These are phyloP conservation scores for Geothlypis trichas DNA, from an alignment of 2,113 vertebrate genomes.

Conservation along the genomic window DNA sequence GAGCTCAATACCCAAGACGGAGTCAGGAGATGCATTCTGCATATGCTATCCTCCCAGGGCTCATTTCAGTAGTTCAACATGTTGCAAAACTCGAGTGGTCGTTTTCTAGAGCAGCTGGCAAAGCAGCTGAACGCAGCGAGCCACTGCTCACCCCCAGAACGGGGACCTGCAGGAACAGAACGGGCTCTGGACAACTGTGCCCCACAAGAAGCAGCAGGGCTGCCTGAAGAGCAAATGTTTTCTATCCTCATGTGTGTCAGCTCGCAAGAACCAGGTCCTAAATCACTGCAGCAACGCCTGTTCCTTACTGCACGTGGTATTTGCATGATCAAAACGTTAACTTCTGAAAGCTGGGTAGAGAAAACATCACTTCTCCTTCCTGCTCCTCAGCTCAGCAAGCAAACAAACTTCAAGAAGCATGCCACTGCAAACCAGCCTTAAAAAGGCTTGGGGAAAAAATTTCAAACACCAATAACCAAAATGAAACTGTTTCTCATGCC, in stretches of 20 bases:
- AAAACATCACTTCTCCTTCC: not conserved
- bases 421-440: not conserved
- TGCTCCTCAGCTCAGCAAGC: not conserved
- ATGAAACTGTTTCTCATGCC: not conserved
- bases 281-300: not conserved
- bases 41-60: not conserved
- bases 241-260: not conserved
- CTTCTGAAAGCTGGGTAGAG: not conserved
- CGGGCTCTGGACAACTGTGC: fast-evolving
- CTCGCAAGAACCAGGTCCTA: not conserved
- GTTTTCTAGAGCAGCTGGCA: slow-evolving; percentile 37
- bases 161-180: not conserved
- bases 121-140: not conserved
- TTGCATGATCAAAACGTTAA: not conserved
- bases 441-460: not conserved
- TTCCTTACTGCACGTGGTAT: not conserved
- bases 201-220: not conserved
- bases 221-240: not conserved
- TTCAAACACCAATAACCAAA: not conserved
- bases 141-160: not conserved
- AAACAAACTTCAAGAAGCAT: not conserved
- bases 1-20: not conserved
- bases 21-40: not conserved
- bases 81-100: slow-evolving; percentile 8
- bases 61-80: not conserved